A percentile compares a stretch with the other conserved stretches of the same genome.
Conservation (phyloP, 2,888 invertebrate species). For the Spilarctia lutea region DNA sequence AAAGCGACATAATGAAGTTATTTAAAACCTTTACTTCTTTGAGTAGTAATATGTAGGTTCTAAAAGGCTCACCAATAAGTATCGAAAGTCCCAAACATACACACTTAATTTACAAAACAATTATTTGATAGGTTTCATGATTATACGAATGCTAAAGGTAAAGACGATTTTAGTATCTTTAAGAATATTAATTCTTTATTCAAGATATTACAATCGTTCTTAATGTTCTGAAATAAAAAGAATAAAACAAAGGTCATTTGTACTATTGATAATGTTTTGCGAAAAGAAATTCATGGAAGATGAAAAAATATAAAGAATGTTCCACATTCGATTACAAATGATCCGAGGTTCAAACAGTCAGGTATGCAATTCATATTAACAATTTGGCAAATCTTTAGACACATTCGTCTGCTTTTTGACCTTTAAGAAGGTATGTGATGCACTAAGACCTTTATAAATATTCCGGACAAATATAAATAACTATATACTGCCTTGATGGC, state of each 20-base stretch:
- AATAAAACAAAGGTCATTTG: constrained; percentile 34
- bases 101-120: neutral
- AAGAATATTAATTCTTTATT: too few species aligned
- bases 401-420: neutral
- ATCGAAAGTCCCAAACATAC: neutral
- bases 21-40: neutral
- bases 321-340: constrained; percentile 1
- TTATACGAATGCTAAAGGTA: neutral
- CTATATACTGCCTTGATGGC: too few species aligned
- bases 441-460: too few species aligned
- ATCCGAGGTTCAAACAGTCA: constrained; percentile 3
- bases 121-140: neutral
- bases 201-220: neutral
- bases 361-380: neutral
- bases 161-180: too few species aligned
- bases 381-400: neutral
- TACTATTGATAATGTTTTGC: constrained; percentile 36
- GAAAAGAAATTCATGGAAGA: constrained; percentile 30
- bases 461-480: too few species aligned
- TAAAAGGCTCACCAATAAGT: neutral
- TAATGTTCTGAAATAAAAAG: constrained; percentile 25
- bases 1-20: neutral
- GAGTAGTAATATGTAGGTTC: neutral
- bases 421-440: neutral
- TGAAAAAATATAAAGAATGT: constrained; percentile 15